Evolutionary conservation across 2,888 invertebrate genomes (phyloP).

Genomic region (Pristionchus fissidentatus): DNA sequence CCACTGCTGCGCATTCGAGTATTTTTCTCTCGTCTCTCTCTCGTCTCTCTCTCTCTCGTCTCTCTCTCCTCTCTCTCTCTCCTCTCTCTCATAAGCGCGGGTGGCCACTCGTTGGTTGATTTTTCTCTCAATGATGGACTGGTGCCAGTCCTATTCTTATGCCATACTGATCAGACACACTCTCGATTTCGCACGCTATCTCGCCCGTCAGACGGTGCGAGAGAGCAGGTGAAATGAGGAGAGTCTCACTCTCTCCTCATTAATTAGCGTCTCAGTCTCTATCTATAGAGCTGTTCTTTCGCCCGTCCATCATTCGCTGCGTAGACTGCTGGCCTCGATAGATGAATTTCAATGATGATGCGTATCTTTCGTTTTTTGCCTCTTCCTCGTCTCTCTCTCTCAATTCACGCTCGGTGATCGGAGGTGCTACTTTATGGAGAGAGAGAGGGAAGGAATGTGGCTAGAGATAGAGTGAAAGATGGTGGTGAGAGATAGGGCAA

Average conservation of each 20-base stretch:
- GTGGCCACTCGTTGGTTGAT: background rate
- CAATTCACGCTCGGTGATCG: background rate
- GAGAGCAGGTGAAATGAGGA: background rate
- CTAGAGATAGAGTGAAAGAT: background rate
- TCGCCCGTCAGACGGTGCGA: background rate
- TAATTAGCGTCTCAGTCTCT: too few relatives aligned
- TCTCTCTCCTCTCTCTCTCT: background rate
- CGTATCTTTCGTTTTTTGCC: too few relatives aligned
- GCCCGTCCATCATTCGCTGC: too few relatives aligned
- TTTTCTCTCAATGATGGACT: too few relatives aligned
- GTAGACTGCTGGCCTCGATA: constrained; percentile 32
- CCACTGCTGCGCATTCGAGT: too few relatives aligned
- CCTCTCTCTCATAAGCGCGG: background rate
- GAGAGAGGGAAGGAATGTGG: background rate
- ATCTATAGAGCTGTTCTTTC: too few relatives aligned
- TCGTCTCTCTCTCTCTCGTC: background rate
- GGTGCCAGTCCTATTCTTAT: constrained; percentile 10
- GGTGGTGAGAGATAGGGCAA: background rate
- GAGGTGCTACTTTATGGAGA: background rate
- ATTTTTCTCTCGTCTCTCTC: background rate
- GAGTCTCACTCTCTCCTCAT: background rate
- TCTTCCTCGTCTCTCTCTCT: too few relatives aligned
- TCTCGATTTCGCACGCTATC: background rate
- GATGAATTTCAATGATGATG: background rate
- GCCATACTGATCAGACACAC: constrained; percentile 1